A percentile compares a stretch with the other conserved stretches of the same genome.
phyloP scores from a whole-genome alignment of 1,140 invertebrate genomes.

The Eubasilissa regina region DNA sequence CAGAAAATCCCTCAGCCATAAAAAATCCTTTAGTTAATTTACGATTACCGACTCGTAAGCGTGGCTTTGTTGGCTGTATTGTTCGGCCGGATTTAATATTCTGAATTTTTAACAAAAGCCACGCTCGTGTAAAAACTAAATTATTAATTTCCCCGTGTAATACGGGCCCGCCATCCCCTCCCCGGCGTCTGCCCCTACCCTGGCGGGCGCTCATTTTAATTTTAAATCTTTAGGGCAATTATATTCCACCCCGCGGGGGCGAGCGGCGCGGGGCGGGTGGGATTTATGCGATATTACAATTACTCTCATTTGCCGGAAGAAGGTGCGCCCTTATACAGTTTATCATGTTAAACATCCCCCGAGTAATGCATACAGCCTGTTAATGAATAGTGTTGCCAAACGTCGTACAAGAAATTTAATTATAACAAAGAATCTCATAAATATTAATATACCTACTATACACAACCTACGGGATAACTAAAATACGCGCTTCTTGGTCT shows the following conservation, averaged over 20 bases:
- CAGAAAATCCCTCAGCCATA: constrained; percentile 14
- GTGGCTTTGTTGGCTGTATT: constrained; percentile 21
- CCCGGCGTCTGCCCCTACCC: too few relatives aligned
- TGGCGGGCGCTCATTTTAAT: constrained; percentile 12
- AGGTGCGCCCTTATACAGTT: background rate
- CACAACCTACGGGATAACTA: too few relatives aligned
- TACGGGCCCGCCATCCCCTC: background rate
- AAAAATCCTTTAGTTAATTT: constrained; percentile 26
- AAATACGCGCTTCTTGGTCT: too few relatives aligned
- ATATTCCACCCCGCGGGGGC: background rate
- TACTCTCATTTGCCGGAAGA: constrained; percentile 18
- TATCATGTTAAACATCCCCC: background rate
- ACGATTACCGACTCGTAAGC: constrained; percentile 20
- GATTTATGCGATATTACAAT: constrained; percentile 25
- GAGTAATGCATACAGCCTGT: background rate
- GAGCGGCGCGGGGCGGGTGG: constrained; percentile 5
- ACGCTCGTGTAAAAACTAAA: constrained; percentile 20
- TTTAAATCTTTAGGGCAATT: constrained; percentile 28
- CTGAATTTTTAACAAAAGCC: constrained; percentile 27
- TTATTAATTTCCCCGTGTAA: constrained; percentile 21
- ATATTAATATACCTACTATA: too few relatives aligned
- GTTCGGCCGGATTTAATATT: constrained; percentile 27
- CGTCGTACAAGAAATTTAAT: too few relatives aligned
- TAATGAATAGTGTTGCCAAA: too few relatives aligned
- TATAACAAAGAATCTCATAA: too few relatives aligned